These are phyloP conservation scores for Hydrochoerus hydrochaeris DNA, from an alignment of 2,113 vertebrate genomes.

Conservation along the genomic window DNA sequence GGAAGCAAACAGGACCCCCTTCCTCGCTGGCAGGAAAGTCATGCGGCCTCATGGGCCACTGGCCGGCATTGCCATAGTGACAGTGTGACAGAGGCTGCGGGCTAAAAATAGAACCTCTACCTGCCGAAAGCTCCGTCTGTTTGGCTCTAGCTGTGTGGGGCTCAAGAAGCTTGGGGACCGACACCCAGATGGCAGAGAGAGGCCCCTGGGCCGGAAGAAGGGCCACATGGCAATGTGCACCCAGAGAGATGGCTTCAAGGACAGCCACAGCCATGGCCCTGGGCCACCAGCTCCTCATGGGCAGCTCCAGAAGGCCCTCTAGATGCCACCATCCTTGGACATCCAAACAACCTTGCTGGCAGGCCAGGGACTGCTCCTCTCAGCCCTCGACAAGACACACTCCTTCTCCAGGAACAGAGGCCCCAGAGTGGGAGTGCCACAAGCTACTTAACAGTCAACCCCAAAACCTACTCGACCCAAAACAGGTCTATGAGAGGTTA, in stretches of 20 bases:
- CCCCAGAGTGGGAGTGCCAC: background rate
- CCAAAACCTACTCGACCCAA: background rate
- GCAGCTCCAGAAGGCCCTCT: background rate
- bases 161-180: background rate
- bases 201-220: background rate
- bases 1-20: slow-evolving; percentile 3
- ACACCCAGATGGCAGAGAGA: background rate
- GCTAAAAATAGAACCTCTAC: slow-evolving; percentile 70
- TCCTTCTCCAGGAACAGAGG: background rate
- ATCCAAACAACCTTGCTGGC: fast-evolving
- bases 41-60: background rate
- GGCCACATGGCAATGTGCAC: background rate
- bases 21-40: background rate
- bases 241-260: fast-evolving
- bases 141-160: background rate
- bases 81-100: background rate
- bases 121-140: background rate
- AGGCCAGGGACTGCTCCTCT: background rate
- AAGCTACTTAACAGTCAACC: background rate
- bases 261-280: fast-evolving
- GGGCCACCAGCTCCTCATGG: background rate
- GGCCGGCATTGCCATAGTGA: slow-evolving; percentile 67
- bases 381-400: background rate
- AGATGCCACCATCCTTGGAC: fast-evolving
- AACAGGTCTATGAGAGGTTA: background rate